These are phyloP conservation scores for Geococcyx californianus DNA, from an alignment of 2,113 vertebrate species.

Conservation along the genomic window DNA sequence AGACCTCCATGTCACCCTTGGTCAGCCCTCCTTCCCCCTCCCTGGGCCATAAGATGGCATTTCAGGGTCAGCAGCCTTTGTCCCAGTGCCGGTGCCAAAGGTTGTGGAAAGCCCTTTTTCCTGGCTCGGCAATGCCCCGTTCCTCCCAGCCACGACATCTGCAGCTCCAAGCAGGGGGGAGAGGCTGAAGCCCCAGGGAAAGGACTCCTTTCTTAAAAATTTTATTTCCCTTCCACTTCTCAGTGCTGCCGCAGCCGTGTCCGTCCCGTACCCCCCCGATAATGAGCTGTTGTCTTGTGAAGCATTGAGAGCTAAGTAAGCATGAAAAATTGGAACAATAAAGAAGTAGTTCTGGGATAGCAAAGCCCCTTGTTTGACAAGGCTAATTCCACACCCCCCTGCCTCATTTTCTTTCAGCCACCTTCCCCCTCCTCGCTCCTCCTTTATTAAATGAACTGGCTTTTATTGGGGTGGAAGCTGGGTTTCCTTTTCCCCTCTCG, in stretches of 20 bases:
- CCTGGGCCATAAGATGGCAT: not conserved
- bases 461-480: slow-evolving; percentile 80
- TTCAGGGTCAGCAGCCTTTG: slow-evolving; percentile 2
- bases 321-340: slow-evolving; percentile 91
- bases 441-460: slow-evolving; percentile 85
- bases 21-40: not conserved
- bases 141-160: not conserved
- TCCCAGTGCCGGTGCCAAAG: not conserved
- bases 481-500: slow-evolving; percentile 80
- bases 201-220: not conserved
- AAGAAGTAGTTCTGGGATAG: slow-evolving; percentile 80
- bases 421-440: slow-evolving; percentile 55
- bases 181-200: not conserved
- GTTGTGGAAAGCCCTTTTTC: not conserved
- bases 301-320: slow-evolving; percentile 91
- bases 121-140: not conserved
- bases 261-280: slow-evolving; percentile 48
- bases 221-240: slow-evolving; percentile 48
- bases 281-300: slow-evolving; percentile 83
- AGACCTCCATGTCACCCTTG: not conserved
- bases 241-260: not conserved
- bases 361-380: slow-evolving; percentile 92
- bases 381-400: slow-evolving; percentile 81
- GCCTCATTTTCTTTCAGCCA: slow-evolving; percentile 70
- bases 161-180: not conserved